Base-by-base conservation (phyloP, 2,888 invertebrate genomes). In the Drosophila falleni region DNA sequence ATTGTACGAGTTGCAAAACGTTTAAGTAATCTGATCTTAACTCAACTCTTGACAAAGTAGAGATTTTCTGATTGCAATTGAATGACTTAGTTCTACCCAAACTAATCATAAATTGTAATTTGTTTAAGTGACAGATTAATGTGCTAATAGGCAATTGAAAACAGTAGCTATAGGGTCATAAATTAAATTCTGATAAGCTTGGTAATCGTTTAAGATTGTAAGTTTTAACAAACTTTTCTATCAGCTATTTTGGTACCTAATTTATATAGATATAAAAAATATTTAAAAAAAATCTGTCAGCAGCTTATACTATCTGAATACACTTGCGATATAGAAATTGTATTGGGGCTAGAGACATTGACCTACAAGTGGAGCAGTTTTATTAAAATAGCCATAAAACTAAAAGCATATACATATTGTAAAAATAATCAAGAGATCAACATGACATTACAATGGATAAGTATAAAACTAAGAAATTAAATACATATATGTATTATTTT, bases 311-410 rank as follows among this genome's bases (percentile, higher is more conserved):
- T 55, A 37, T 33, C 29, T 47, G 26, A 46, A 33, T 39, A 33
- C 19, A 62, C 55, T 46, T 37, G 35, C 33, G 26, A 49, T 49
- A 39, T 33, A 50, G 19, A 51, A 29, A 51, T 31, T 29, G 16
- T 31, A 47, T 47, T 46, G 49, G 42, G 26, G 23, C 44, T 53
- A 46, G 16, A 29, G 44, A 50, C 59, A 51, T 65, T 42, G 50
- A 65, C 50, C 33, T 46, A 59, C 37, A 59, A 58, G 44, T 46
- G 44, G 54, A 49, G 13, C 66, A 31, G 33, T 47, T 60, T 47
- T 31, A 53, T 60, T 66, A 54, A 61, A 61, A 61, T 46, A 53
- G 66, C 61, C 37, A 61, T 66, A 66, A 61, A 66, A 66, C 66
- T 61, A 66, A 66, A 66, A 54, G 62, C 55, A 15, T 31, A 44